Evolutionary conservation across 2,888 invertebrate species (phyloP), one percentile per base, ranked within the genome.

Genomic region (Lasius platythorax): DNA sequence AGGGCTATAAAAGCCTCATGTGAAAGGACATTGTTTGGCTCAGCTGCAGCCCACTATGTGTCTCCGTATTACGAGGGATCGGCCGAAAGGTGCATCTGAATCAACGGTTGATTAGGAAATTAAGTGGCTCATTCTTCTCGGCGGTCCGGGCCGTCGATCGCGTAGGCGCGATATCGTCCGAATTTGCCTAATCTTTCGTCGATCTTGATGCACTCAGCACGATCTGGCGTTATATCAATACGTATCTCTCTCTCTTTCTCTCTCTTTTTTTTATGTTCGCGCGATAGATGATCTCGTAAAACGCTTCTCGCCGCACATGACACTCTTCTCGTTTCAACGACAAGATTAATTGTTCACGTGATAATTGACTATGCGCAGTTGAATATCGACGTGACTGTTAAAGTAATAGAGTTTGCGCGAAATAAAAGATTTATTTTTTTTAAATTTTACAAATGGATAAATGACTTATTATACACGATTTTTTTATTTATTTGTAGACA

Each of bases 1-100:
- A 91, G 94, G 94, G 94, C 93, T 92, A 91, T 94, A 94, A 94
- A 94, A 94, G 94, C 94, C 88, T 93, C 94, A 94, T 94, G 94
- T 94, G 94, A 94, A 95, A 93, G 90, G 92, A 93, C 93, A 95
- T 94, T 95, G 94, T 95, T 94, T 93, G 93, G 92, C 91, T 94
- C 94, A 95, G 95, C 94, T 94, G 95, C 93, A 88, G 83, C 88
- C 90, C 92, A 90, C 90, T 91, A 91, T 75, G 86, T 86, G 90
- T 89, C 87, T 79, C 90, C 89, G 90, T 92, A 46, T 89, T 92
- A 33, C 83, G 75, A 74, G 91, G 91, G 91, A 90, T 90, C 85
- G 76, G 81, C 68, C 91, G 93, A 91, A 93, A 94, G 94, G 94
- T 94, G 94, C 94, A 95, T 94, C 93, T 93, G 94, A 94, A 94